phyloP scores from a whole-genome alignment of 2,797 vertebrate genomes.

The Schizothorax lantsangensis region DNA sequence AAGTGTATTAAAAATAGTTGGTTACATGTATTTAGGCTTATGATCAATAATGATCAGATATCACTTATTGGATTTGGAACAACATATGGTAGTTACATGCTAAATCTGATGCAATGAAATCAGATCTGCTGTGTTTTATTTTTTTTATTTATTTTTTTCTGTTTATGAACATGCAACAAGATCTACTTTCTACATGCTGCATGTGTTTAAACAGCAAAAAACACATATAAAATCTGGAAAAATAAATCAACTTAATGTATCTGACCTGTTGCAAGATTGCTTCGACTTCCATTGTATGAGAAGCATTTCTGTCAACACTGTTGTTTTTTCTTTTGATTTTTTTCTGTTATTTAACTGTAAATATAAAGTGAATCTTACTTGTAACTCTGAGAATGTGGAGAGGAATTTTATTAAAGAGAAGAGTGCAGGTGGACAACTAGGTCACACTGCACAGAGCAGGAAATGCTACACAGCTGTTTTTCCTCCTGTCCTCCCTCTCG shows the following conservation, averaged over 20 bases:
- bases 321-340: background rate
- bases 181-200: background rate
- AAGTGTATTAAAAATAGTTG: background rate
- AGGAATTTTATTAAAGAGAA: background rate
- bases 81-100: background rate
- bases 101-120: background rate
- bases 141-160: background rate
- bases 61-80: no score
- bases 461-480: slow-evolving; percentile 28
- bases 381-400: background rate
- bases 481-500: background rate
- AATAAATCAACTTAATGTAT: background rate
- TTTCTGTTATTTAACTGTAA: background rate
- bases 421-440: slow-evolving; percentile 32
- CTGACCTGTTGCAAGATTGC: background rate
- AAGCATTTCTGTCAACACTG: background rate
- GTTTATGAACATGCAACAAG: background rate
- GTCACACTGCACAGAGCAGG: slow-evolving; percentile 7
- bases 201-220: background rate
- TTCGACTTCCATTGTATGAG: background rate
- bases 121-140: background rate
- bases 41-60: background rate
- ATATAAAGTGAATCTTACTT: background rate
- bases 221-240: background rate
- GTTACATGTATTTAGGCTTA: background rate